Conservation (phyloP, 2,888 invertebrate genomes). For the Achlya flavicornis region DNA sequence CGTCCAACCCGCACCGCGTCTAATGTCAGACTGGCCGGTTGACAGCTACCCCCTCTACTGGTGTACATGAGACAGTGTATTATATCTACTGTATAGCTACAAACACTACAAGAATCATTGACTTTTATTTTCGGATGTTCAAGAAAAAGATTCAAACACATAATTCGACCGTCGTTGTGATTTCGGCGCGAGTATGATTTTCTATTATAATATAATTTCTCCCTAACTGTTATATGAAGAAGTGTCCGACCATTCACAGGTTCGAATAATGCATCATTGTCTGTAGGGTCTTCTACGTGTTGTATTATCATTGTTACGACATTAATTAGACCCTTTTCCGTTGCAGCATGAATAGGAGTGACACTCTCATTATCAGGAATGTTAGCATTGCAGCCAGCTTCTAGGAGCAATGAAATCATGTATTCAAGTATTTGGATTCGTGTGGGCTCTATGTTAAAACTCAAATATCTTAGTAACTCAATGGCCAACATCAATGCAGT, state of each 20-base stretch:
- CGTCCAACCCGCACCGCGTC: too few relatives aligned
- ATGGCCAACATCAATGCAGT: conserved; percentile 81
- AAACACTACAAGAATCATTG: conserved; percentile 85
- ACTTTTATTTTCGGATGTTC: conserved; percentile 81
- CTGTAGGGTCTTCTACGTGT: conserved; percentile 73
- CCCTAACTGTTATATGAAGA: conserved; percentile 82
- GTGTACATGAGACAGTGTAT: too few relatives aligned
- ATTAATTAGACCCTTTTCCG: conserved; percentile 80
- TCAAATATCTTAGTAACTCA: conserved; percentile 76
- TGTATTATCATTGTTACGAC: conserved; percentile 82
- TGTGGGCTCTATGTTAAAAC: conserved; percentile 71
- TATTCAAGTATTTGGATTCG: conserved; percentile 67
- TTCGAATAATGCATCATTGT: conserved; percentile 82
- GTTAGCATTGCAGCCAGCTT: conserved; percentile 80
- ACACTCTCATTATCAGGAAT: conserved; percentile 74
- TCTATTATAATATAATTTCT: conserved; percentile 70
- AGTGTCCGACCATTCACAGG: conserved; percentile 78
- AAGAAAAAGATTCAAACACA: conserved; percentile 86
- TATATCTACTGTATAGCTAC: too few relatives aligned
- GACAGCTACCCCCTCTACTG: too few relatives aligned
- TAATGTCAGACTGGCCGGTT: too few relatives aligned
- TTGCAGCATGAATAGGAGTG: conserved; percentile 85
- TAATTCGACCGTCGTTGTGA: conserved; percentile 68
- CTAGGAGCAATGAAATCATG: conserved; percentile 81
- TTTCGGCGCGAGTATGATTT: conserved; percentile 62